phyloP scores from a whole-genome alignment of 2,797 vertebrate species.

The Adrianichthys oophorus region DNA sequence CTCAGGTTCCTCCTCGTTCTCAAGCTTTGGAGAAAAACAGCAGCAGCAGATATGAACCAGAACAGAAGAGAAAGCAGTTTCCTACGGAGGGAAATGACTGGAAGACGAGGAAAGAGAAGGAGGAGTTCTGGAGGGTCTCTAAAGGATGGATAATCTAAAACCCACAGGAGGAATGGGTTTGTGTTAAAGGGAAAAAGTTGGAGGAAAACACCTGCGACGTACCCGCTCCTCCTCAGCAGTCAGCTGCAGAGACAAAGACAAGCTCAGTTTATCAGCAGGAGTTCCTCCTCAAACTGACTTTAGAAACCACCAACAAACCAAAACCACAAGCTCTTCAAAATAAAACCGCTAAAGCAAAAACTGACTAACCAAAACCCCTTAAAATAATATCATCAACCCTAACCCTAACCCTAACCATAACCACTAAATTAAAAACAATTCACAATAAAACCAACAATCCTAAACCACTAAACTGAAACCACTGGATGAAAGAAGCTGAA shows the following conservation, averaged over 20 bases:
- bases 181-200: constrained; percentile 2
- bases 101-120: constrained; percentile 3
- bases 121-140: not conserved
- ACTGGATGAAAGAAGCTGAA: too few species aligned
- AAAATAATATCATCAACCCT: too few species aligned
- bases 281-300: not conserved
- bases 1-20: constrained; percentile 77
- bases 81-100: constrained; percentile 6
- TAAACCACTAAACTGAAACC: too few species aligned
- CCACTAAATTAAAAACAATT: too few species aligned
- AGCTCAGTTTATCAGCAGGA: constrained; percentile 3
- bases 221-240: constrained; percentile 79
- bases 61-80: not conserved
- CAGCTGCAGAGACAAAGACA: constrained; percentile 62
- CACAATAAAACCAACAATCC: too few species aligned
- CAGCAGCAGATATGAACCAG: not conserved
- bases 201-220: constrained; percentile 51
- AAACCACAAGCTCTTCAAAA: too few species aligned
- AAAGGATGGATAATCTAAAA: not conserved
- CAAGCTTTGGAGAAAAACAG: constrained; percentile 59
- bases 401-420: too few species aligned
- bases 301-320: too few species aligned
- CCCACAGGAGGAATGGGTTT: not conserved
- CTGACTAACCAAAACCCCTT: too few species aligned
- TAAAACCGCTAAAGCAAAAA: too few species aligned